Conservation (phyloP, 2,888 invertebrate species). For the Phyllotreta cruciferae region DNA sequence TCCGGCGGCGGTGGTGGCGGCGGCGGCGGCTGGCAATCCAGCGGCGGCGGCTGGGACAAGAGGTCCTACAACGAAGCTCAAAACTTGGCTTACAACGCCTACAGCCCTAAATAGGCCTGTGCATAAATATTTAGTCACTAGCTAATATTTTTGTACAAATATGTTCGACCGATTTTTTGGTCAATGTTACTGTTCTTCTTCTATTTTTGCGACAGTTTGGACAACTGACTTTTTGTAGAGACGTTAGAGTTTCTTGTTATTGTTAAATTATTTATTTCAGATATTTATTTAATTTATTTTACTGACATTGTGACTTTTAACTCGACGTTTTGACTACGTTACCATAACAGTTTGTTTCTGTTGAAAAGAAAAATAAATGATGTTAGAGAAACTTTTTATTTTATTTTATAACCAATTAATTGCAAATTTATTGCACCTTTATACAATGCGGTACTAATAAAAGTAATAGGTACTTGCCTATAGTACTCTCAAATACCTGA, state of each 20-base stretch:
- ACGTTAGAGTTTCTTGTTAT: conserved; percentile 25
- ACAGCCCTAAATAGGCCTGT: conserved; percentile 59
- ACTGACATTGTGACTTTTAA: conserved; percentile 13
- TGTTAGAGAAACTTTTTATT: conserved; percentile 11
- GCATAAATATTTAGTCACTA: conserved; percentile 28
- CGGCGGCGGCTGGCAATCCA: conserved; percentile 59
- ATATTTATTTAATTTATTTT: conserved; percentile 34
- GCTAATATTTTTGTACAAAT: conserved; percentile 46
- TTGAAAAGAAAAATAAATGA: conserved; percentile 18
- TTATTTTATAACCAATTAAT: not conserved
- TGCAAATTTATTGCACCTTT: too few relatives aligned
- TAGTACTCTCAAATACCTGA: too few relatives aligned
- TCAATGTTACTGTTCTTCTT: conserved; percentile 37
- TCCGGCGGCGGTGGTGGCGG: conserved; percentile 61
- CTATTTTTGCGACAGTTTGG: conserved; percentile 25
- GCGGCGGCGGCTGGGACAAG: conserved; percentile 72
- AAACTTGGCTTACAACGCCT: conserved; percentile 76
- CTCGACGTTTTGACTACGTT: conserved; percentile 14
- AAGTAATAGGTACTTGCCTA: too few relatives aligned
- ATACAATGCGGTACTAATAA: too few relatives aligned
- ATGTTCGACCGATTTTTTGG: conserved; percentile 49
- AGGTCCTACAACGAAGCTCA: conserved; percentile 69
- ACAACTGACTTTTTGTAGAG: conserved; percentile 27
- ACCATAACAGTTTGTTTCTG: conserved; percentile 13
- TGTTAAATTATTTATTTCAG: conserved; percentile 30